Evolutionary conservation across 2,113 vertebrate genomes (phyloP).

Genomic region (Atherinomorus stipes): DNA sequence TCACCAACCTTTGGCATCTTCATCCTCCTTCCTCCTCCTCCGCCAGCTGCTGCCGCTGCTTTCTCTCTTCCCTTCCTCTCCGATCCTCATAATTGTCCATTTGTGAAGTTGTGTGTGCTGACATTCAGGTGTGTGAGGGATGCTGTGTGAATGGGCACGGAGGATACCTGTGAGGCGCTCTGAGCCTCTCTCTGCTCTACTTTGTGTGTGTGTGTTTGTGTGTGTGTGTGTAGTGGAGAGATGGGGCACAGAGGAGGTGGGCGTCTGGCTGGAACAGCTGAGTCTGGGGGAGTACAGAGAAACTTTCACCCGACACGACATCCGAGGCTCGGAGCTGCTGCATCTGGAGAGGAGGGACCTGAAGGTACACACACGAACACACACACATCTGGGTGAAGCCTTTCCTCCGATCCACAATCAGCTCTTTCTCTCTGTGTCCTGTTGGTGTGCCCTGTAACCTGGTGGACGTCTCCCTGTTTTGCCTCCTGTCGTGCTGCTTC

Average conservation of each 20-base stretch:
- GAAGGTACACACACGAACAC: conserved; percentile 89
- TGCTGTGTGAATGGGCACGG: not conserved
- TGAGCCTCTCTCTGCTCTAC: conserved; percentile 78
- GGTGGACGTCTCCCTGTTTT: conserved; percentile 62
- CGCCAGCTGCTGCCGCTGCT: conserved; percentile 62
- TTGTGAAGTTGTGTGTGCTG: conserved; percentile 13
- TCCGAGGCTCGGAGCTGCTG: conserved; percentile 98
- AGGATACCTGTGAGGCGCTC: conserved; percentile 49
- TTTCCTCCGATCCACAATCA: conserved; percentile 83
- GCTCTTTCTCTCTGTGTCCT: conserved; percentile 53
- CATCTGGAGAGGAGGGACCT: conserved; percentile 99
- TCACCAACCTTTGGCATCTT: conserved; percentile 54
- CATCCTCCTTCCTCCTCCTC: conserved; percentile 41
- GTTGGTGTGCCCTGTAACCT: conserved; percentile 43
- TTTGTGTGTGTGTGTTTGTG: conserved; percentile 78
- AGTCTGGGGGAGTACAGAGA: conserved; percentile 99
- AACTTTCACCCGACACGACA: conserved; percentile 98
- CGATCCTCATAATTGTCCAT: conserved; percentile 28
- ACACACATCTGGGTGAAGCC: conserved; percentile 74
- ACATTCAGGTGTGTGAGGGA: not conserved
- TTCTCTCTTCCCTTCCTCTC: conserved; percentile 37
- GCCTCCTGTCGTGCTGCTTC: conserved; percentile 63
- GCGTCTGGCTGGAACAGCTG: conserved; percentile 99
- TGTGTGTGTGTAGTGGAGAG: conserved; percentile 96
- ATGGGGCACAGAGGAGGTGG: conserved; percentile 99